phyloP scores from a whole-genome alignment of 1,140 invertebrate genomes.

The Trichonephila clavipes region DNA sequence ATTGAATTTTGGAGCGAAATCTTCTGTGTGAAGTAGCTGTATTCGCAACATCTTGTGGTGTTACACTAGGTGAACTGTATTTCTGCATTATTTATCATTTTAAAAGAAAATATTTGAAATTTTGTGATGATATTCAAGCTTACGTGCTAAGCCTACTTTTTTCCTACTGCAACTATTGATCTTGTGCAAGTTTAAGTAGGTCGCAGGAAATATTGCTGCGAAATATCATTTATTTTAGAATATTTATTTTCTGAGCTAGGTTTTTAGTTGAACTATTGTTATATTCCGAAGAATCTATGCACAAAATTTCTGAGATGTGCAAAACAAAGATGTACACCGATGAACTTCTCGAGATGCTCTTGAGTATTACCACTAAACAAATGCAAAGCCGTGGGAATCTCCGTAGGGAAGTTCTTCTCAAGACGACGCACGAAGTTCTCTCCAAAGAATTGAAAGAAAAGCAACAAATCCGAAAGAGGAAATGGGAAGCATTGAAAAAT shows the following conservation, averaged over 20 bases:
- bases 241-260: not conserved
- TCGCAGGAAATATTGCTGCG: not conserved
- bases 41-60: not conserved
- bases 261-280: not conserved
- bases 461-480: slow-evolving; percentile 69
- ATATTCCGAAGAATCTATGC: not conserved
- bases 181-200: not conserved
- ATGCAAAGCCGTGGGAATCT: slow-evolving; percentile 48
- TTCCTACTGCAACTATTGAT: not conserved
- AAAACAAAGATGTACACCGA: slow-evolving; percentile 65
- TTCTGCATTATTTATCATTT: not conserved
- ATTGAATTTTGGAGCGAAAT: not conserved
- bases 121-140: not conserved
- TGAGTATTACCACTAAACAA: slow-evolving; percentile 57
- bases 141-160: slow-evolving; percentile 30
- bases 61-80: not conserved
- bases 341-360: slow-evolving; percentile 69
- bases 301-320: slow-evolving; percentile 53
- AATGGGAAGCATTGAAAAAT: slow-evolving; percentile 66
- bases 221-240: not conserved
- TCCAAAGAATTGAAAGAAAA: slow-evolving; percentile 64
- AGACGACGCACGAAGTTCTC: slow-evolving; percentile 54
- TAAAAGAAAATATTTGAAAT: not conserved
- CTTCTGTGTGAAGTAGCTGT: not conserved
- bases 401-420: slow-evolving; percentile 57